Base-by-base conservation (phyloP, 2,797 vertebrate genomes). In the Lates japonicus region DNA sequence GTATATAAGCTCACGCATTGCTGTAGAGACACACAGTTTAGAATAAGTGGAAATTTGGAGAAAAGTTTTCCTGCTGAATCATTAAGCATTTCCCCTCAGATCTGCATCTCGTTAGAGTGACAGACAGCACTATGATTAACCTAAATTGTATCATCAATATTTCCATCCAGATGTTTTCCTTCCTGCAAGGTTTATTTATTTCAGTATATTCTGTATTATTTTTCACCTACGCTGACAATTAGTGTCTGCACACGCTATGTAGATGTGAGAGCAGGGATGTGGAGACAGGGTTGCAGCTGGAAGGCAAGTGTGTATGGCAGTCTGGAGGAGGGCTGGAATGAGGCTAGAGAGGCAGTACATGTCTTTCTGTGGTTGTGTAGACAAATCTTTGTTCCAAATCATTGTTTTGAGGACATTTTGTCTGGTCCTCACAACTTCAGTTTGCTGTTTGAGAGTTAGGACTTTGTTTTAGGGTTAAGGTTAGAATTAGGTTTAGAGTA, bases 31-130 rank as follows among this genome's bases (percentile, higher is more conserved):
- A 29, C 25, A 59, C 20, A n/a, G 22, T 42, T 69, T 74, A 29
- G 75, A 62, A 87, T n/a, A 35, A 63, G 2, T 52, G 14, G n/a
- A 67, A 9, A 62, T 60, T 70, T 67, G 39, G 19, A 70, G 7
- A 48, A 22, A 7, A 25, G 11, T 29, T 81, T 77, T 66, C 49
- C 55, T 60, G 54, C 59, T 76, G 52, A 74, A 41, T 72, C 39
- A 76, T 42, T 44, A 35, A 78, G 12, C 13, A 39, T 66, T 63
- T 80, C 55, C 54, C 46, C 3, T 59, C 10, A 73, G 20, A 82
- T 74, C 84, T 87, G 69, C 49, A 60, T 70, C 67, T 72, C 20
- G 61, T 88, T 81, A 87, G 13, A 39, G 2, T 37, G 60, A 84
- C 37, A 57, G 44, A 60, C 35, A 76, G n/a, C 16, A 14, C 29